Evolutionary conservation across 2,797 vertebrate genomes (phyloP), one percentile per base, ranked within the genome.

Genomic region (Morelia viridis): DNA sequence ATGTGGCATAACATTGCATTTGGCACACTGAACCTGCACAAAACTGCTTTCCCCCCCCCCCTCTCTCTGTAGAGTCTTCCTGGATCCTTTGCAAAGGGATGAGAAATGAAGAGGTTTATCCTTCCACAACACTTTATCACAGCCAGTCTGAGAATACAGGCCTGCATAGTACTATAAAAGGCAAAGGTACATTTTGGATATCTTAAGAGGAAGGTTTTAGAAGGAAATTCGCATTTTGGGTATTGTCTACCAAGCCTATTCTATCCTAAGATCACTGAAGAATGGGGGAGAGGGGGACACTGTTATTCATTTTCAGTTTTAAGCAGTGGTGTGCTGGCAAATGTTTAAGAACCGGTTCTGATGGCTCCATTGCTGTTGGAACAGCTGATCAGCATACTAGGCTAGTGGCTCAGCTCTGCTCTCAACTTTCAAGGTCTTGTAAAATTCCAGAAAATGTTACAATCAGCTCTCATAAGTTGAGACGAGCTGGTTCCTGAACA

Each of bases 261-360:
- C 9, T 90, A 28, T 50, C 12, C 62, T 65, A 62, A 61, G 56
- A 12, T 85, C 62, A 76, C 22, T 31, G 31, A 86, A 94, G 68
- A 9, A 41, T 0, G 13, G 56, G 85, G 2, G 7, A 0, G 0
- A 2, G 5, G 41, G 46, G 46, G 71, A 1, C 12, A 91, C 11
- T 91, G 57, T 68, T 76, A 76, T 9, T 76, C 31, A 9, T 76
- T 76, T 76, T 10, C 71, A 41, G 71, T 80, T 80, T 80, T 80
- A 80, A 80, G 41, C 19, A 80, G 9, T 80, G 41, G 1, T 46
- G 41, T 46, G 71, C 71, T 46, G 35, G 31, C 46, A 80, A 80
- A 46, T 24, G 11, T 80, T 80, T 46, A 46, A 46, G 35, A 46
- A 80, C 19, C 46, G 5, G 35, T 35, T 80, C 24, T 19, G 46